phyloP scores from a whole-genome alignment of 2,888 invertebrate species.

The Eulithis prunata region DNA sequence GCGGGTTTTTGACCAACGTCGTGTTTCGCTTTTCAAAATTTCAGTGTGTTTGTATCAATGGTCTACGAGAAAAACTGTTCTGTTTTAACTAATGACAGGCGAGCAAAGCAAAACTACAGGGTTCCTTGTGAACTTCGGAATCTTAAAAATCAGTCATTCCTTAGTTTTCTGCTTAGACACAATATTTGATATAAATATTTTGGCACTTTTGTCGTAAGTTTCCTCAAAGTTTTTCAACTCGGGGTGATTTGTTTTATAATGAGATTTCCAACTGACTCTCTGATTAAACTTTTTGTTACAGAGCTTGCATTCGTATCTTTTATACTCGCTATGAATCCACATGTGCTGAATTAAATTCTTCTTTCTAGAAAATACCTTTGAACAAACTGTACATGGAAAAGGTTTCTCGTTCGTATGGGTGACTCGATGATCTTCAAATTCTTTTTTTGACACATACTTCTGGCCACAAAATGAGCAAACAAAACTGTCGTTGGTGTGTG shows the following conservation, averaged over 20 bases:
- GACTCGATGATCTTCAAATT: conserved; percentile 74
- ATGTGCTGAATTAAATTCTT: conserved; percentile 73
- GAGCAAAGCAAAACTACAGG: too few relatives aligned
- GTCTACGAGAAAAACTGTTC: too few relatives aligned
- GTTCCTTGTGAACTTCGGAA: too few relatives aligned
- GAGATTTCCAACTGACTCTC: conserved; percentile 73
- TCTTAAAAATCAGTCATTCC: too few relatives aligned
- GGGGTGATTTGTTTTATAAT: conserved; percentile 74
- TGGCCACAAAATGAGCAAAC: conserved; percentile 70
- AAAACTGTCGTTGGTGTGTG: conserved; percentile 69
- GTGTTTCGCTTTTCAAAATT: too few relatives aligned
- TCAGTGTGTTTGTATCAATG: too few relatives aligned
- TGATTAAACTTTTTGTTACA: conserved; percentile 77
- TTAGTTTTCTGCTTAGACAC: too few relatives aligned
- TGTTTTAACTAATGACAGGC: too few relatives aligned
- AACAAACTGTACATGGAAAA: conserved; percentile 78
- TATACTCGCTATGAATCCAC: conserved; percentile 75
- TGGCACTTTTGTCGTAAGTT: conserved; percentile 48
- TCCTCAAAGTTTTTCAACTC: conserved; percentile 59
- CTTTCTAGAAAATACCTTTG: conserved; percentile 71
- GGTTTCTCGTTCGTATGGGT: conserved; percentile 82
- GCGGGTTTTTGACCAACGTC: too few relatives aligned
- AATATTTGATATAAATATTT: neutral
- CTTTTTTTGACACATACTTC: conserved; percentile 67
- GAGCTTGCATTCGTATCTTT: conserved; percentile 68